phyloP scores from a whole-genome alignment of 2,797 vertebrate species.

The Ctenopoma kingsleyae region DNA sequence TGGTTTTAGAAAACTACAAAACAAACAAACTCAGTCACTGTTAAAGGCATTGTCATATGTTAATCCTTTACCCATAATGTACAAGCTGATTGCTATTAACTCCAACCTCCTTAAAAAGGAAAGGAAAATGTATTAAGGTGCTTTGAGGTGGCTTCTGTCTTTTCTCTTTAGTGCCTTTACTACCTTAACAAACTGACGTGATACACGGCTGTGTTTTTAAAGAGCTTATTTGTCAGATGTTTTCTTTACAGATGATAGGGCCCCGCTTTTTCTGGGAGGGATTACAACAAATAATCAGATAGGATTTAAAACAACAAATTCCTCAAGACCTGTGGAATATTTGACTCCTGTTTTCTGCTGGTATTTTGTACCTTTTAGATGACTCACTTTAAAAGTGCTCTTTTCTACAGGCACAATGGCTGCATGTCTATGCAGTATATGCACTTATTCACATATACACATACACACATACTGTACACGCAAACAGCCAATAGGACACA shows the following conservation, averaged over 20 bases:
- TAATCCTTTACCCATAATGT: background rate
- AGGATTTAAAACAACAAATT: slow-evolving; percentile 62
- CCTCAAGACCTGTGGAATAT: slow-evolving; percentile 27
- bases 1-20: slow-evolving; percentile 3
- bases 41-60: background rate
- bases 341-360: slow-evolving; percentile 42
- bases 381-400: slow-evolving; percentile 29
- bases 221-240: slow-evolving; percentile 63
- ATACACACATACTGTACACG: slow-evolving; percentile 17
- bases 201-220: slow-evolving; percentile 61
- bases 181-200: slow-evolving; percentile 46
- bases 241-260: background rate
- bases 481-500: slow-evolving; percentile 27
- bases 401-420: slow-evolving; percentile 49
- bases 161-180: slow-evolving; percentile 54
- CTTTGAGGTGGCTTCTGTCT: slow-evolving; percentile 42
- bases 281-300: no score
- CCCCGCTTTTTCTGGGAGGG: no score
- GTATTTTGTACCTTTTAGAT: slow-evolving; percentile 32
- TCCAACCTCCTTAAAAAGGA: slow-evolving; percentile 31
- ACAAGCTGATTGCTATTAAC: slow-evolving; percentile 2
- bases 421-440: slow-evolving; percentile 36
- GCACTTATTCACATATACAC: background rate
- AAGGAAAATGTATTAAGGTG: slow-evolving; percentile 44
- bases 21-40: slow-evolving; percentile 1